Base-by-base conservation (phyloP, 2,113 vertebrate species). In the Polypterus bichir region DNA sequence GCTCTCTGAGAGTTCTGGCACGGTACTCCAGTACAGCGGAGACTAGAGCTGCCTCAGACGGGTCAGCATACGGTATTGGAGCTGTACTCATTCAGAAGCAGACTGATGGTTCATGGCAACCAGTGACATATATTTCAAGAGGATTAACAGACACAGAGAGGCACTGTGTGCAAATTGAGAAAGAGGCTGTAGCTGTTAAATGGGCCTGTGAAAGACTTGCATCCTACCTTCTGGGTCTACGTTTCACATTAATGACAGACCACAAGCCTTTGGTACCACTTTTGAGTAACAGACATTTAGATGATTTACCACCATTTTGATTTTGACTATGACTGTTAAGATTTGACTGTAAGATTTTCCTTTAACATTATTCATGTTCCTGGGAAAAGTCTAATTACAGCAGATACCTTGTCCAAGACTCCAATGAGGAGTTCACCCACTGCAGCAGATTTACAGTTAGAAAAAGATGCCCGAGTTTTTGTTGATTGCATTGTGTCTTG, bases 231-330 rank as follows among this genome's bases (percentile, higher is more conserved):
- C 61, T 59, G 4, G 66, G 67, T 3, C 64, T 69, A 1, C 45
- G 44, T 3, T 70, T 68, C 53, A 69, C 4, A 10, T 4, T 72
- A 4, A 49, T 57, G 6, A 70, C 65, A 8, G 65, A 70, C 10
- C 71, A 73, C 10, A 73, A 71, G 49, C 66, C 57, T 1, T 54
- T 71, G 7, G 57, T 71, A 7, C 62, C 63, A 7, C 47, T 72
- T 7, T 27, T 75, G 5, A 62, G 63, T 3, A 54, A 67, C 44
- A 71, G 62, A 49, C 64, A 61, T 2, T 8, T 71, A 1, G 63
- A 68, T 47, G 49, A 74, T 3, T 61, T 72, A 3, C 70, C 64
- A 5, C 56, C 62, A 0, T 65, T 2, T 60, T 70, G 67, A 5
- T 68, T 68, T 3, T 3, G 5, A 1, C 46, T 69, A n/a, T 7